Evolutionary conservation across 2,797 vertebrate genomes (phyloP).

Genomic region (Sebastiscus albofasciatus): DNA sequence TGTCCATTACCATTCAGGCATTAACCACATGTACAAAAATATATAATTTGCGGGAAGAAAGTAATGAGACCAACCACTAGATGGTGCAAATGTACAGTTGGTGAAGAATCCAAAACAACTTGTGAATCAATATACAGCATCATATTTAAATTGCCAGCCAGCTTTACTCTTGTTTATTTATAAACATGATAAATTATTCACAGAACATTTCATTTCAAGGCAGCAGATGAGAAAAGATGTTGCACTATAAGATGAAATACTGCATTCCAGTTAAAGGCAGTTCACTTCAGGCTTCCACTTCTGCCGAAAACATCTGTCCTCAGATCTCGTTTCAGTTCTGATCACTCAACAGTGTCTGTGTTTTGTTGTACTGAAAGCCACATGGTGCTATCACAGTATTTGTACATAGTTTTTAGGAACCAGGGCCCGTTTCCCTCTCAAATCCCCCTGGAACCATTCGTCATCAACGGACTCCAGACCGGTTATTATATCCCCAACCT

Average conservation of each 20-base stretch:
- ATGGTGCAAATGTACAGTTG: constrained; percentile 23
- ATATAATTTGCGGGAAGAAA: background rate
- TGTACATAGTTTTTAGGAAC: constrained; percentile 92
- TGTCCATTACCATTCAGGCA: too few species aligned
- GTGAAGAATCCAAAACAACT: background rate
- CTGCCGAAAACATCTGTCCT: background rate
- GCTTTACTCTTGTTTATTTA: constrained; percentile 21
- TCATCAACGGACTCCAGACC: constrained; percentile 86
- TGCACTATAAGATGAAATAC: constrained; percentile 33
- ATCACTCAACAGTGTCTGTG: background rate
- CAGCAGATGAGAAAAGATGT: background rate
- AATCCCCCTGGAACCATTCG: constrained; percentile 91
- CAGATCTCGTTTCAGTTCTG: background rate
- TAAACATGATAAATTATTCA: constrained; percentile 7
- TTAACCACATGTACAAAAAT: background rate
- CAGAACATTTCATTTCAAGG: constrained; percentile 5
- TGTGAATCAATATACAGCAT: background rate
- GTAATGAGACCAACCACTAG: constrained; percentile 26
- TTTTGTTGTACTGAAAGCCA: fast-evolving
- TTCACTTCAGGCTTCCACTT: background rate
- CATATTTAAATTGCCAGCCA: background rate
- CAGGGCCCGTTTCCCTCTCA: constrained; percentile 86
- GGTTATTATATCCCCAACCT: constrained; percentile 89
- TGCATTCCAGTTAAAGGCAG: constrained; percentile 16
- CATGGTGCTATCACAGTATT: constrained; percentile 56